phyloP scores from a whole-genome alignment of 92 coral and sea anemone genomes.

The Metridium senile region DNA sequence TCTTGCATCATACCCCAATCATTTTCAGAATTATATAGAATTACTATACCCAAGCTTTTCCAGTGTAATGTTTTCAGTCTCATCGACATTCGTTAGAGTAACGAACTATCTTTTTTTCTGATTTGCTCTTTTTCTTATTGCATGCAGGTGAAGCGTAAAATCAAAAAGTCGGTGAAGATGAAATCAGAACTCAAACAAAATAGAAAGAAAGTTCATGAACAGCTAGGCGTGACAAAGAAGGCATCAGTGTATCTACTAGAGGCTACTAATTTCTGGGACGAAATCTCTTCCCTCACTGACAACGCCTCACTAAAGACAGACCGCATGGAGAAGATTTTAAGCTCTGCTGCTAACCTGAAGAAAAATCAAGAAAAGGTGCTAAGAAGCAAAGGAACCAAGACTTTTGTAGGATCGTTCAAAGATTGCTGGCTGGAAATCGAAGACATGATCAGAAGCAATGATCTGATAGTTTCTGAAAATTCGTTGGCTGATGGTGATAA shows the following conservation, averaged over 20 bases:
- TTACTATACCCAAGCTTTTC: too few relatives aligned
- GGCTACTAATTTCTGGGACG: constrained; percentile 40
- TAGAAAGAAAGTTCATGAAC: constrained; percentile 24
- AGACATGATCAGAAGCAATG: constrained; percentile 33
- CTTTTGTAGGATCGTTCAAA: constrained; percentile 30
- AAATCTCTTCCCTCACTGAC: constrained; percentile 25
- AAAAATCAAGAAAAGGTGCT: constrained; percentile 24
- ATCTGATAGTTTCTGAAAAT: too few relatives aligned
- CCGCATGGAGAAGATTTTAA: constrained; percentile 34
- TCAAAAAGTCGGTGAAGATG: background rate
- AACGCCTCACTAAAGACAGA: too few relatives aligned
- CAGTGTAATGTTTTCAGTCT: too few relatives aligned
- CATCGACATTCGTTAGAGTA: too few relatives aligned
- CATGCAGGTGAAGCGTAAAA: background rate
- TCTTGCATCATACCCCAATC: too few relatives aligned
- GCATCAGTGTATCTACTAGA: constrained; percentile 21
- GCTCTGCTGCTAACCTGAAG: constrained; percentile 17
- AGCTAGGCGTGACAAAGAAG: constrained; percentile 32
- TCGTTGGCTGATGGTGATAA: too few relatives aligned
- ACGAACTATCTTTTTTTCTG: background rate
- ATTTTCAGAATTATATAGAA: too few relatives aligned
- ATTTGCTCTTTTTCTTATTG: background rate
- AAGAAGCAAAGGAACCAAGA: constrained; percentile 26
- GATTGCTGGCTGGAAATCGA: constrained; percentile 50
- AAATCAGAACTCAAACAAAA: constrained; percentile 7